These are phyloP conservation scores for Rhagonycha lutea DNA, from an alignment of 2,888 invertebrate species.

Conservation along the genomic window DNA sequence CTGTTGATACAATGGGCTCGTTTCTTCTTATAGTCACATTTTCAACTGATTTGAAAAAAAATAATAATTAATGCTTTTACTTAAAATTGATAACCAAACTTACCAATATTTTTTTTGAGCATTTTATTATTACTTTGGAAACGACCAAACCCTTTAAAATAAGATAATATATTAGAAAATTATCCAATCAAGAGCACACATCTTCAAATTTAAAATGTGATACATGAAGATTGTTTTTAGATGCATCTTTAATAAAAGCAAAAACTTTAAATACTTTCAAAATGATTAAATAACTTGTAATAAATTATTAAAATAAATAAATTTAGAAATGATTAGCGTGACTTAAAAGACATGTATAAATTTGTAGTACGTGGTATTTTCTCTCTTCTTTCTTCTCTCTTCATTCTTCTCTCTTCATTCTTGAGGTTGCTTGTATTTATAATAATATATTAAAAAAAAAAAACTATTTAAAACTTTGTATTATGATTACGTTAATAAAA, in stretches of 20 bases:
- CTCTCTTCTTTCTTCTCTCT: not conserved
- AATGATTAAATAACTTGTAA: not conserved
- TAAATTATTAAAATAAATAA: not conserved
- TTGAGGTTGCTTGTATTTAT: not conserved
- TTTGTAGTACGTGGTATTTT: not conserved
- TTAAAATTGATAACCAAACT: not conserved
- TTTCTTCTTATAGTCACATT: not conserved
- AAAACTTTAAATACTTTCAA: not conserved
- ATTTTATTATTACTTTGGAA: not conserved
- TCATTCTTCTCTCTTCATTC: constrained; percentile 2
- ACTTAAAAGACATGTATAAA: not conserved
- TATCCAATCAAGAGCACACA: not conserved
- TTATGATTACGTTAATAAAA: not conserved
- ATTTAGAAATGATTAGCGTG: not conserved
- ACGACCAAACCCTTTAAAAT: not conserved
- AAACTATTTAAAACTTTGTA: not conserved
- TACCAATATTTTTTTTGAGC: not conserved
- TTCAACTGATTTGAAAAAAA: not conserved
- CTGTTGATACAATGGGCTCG: not conserved
- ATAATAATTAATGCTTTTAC: not conserved
- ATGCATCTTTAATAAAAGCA: not conserved
- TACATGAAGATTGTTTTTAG: not conserved
- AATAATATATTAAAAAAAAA: not conserved
- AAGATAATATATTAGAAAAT: not conserved
- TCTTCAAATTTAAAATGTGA: not conserved